phyloP scores from a whole-genome alignment of 37 sponge, comb jelly and placozoan species.

The Agelas oroides region DNA sequence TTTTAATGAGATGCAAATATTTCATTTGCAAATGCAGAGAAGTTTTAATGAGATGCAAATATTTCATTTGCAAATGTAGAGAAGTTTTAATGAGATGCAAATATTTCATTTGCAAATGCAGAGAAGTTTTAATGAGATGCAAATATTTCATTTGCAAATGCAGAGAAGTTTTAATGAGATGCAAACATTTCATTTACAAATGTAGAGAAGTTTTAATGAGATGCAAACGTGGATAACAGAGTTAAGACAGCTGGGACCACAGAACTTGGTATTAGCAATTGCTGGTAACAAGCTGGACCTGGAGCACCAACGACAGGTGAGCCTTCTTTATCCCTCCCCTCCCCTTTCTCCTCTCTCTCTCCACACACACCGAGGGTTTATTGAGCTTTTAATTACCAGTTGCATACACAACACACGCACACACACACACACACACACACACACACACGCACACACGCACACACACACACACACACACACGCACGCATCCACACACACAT shows the following conservation, averaged over 20 bases:
- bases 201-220: conserved; percentile 60
- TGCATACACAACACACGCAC: too few species aligned
- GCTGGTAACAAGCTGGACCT: conserved; percentile 83
- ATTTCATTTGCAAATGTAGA: too few species aligned
- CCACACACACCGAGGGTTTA: background rate
- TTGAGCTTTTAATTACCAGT: background rate
- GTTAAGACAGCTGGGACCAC: conserved; percentile 72
- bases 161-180: too few species aligned
- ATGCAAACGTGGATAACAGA: conserved; percentile 84
- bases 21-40: too few species aligned
- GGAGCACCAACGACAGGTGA: conserved; percentile 62
- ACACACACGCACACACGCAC: background rate
- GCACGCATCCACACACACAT: too few species aligned
- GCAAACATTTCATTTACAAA: too few species aligned
- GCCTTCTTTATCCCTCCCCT: background rate
- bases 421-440: background rate
- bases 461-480: background rate
- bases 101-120: too few species aligned
- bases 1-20: too few species aligned
- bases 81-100: conserved; percentile 81
- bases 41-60: conserved; percentile 73
- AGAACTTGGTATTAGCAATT: conserved; percentile 66
- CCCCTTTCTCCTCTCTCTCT: background rate
- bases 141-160: too few species aligned
- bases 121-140: too few species aligned